Percentiles rank a stretch among this genome's conserved stretches.
Evolutionary conservation across 1,140 invertebrate genomes (phyloP).

Genomic region (Ditylenchus dipsaci): DNA sequence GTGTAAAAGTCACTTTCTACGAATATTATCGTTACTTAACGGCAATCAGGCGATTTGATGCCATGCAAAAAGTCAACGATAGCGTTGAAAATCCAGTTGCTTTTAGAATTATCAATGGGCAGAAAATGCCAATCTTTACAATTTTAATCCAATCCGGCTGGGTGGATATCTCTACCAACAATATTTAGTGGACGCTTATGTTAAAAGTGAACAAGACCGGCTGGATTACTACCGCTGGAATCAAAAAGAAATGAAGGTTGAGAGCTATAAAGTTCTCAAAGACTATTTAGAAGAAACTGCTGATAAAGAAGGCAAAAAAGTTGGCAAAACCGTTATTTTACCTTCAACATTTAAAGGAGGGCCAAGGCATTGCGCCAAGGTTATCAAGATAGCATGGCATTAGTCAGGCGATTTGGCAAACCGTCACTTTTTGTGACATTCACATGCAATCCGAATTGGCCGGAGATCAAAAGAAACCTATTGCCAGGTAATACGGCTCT

Average conservation of each 20-base stretch:
- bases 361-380: constrained; percentile 44
- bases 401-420: constrained; percentile 58
- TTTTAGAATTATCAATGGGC: neutral
- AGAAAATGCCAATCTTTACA: neutral
- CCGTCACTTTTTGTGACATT: constrained; percentile 63
- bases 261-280: constrained; percentile 61
- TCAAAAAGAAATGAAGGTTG: constrained; percentile 60
- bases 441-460: constrained; percentile 63
- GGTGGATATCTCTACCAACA: constrained; percentile 56
- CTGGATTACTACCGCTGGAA: constrained; percentile 59
- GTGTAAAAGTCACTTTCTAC: neutral
- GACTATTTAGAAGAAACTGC: constrained; percentile 51
- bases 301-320: constrained; percentile 21
- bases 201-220: constrained; percentile 62
- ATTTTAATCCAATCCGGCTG: constrained; percentile 37
- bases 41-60: neutral
- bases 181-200: constrained; percentile 62
- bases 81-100: too few relatives aligned
- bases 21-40: constrained; percentile 19
- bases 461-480: constrained; percentile 58
- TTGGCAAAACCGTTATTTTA: constrained; percentile 54
- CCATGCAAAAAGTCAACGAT: too few relatives aligned
- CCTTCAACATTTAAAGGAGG: constrained; percentile 57
- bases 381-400: constrained; percentile 58
- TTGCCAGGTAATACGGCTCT: constrained; percentile 41